These are phyloP conservation scores for Florisuga fusca DNA, from an alignment of 2,797 vertebrate genomes.

Conservation along the genomic window DNA sequence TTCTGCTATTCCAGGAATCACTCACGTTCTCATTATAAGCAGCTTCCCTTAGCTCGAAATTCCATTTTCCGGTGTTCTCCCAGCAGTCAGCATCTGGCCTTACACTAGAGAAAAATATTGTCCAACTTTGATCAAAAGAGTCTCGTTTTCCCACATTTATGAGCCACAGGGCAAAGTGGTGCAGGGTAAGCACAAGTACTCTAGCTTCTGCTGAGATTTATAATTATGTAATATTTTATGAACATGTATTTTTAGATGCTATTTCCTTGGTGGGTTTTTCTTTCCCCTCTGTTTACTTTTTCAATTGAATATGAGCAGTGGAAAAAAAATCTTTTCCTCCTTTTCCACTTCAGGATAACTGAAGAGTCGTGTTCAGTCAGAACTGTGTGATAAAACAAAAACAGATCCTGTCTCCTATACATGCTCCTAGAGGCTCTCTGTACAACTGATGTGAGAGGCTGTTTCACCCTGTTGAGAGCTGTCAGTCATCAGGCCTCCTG, in stretches of 20 bases:
- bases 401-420: neutral
- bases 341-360: neutral
- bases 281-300: neutral
- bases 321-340: neutral
- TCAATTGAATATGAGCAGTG: neutral
- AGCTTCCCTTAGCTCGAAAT: neutral
- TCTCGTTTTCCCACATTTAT: neutral
- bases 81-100: neutral
- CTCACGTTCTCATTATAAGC: neutral
- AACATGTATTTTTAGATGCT: neutral
- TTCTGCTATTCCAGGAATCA: neutral
- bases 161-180: neutral
- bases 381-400: neutral
- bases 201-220: neutral
- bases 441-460: neutral
- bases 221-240: neutral
- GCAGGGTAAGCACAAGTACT: neutral
- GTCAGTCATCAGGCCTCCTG: neutral
- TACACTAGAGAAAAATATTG: neutral
- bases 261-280: neutral
- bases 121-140: neutral
- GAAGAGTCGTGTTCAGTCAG: neutral
- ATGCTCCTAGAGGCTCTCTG: neutral
- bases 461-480: neutral
- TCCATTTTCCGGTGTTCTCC: neutral